phyloP scores from a whole-genome alignment of 2,113 vertebrate genomes.

The Ictalurus furcatus region DNA sequence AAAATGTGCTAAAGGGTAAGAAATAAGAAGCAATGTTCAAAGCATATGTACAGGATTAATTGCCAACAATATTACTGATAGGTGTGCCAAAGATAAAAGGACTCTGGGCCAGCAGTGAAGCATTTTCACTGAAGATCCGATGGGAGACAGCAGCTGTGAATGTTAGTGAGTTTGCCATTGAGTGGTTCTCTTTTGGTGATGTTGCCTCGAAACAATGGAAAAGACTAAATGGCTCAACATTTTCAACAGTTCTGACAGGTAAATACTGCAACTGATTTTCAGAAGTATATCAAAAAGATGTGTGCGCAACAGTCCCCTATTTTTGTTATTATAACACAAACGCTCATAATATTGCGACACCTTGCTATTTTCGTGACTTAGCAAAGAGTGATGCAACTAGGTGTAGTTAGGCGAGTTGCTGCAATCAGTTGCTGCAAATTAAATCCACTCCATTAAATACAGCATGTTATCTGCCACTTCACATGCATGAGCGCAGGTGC shows the following conservation, averaged over 20 bases:
- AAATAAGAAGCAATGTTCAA: background rate
- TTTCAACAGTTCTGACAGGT: conserved; percentile 57
- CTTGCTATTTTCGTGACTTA: background rate
- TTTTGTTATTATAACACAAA: background rate
- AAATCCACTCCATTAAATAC: background rate
- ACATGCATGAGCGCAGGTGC: background rate
- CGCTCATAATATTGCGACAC: background rate
- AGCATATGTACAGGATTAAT: background rate
- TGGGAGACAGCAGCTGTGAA: conserved; percentile 53
- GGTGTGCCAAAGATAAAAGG: conserved; percentile 51
- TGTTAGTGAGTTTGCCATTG: conserved; percentile 53
- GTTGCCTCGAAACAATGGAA: conserved; percentile 40
- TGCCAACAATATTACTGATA: conserved; percentile 28
- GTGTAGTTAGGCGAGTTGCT: background rate
- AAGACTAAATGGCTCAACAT: conserved; percentile 20
- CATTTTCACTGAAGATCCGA: conserved; percentile 46
- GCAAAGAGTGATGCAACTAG: background rate
- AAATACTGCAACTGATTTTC: background rate
- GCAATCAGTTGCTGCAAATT: background rate
- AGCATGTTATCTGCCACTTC: background rate
- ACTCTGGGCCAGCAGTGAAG: conserved; percentile 54
- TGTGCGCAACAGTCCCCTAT: background rate
- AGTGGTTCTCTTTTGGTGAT: conserved; percentile 43
- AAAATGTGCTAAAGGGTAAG: background rate
- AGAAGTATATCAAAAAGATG: background rate